These are phyloP conservation scores for Helicoverpa zea DNA, from an alignment of 1,140 invertebrate genomes.

Conservation along the genomic window DNA sequence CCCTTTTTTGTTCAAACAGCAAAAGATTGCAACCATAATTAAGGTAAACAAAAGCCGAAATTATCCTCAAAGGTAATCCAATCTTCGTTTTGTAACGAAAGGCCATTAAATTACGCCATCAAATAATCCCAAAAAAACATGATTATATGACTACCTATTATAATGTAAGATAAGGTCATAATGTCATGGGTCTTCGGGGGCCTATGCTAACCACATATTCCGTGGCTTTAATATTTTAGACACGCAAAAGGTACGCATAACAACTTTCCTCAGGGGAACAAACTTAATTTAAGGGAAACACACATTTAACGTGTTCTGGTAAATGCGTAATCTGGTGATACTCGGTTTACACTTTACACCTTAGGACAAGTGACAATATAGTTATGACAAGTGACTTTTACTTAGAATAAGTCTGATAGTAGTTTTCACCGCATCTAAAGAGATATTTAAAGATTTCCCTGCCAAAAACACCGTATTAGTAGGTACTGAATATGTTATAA, in stretches of 20 bases:
- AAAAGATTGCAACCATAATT: too few species aligned
- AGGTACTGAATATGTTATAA: too few species aligned
- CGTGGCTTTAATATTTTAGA: conserved; percentile 5
- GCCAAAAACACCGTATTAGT: neutral
- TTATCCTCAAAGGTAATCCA: too few species aligned
- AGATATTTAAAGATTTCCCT: too few species aligned
- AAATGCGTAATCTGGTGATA: neutral
- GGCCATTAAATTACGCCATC: neutral
- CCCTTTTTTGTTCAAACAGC: too few species aligned
- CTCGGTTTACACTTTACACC: too few species aligned
- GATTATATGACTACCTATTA: neutral
- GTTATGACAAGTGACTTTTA: too few species aligned
- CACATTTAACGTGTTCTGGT: neutral
- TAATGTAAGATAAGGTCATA: neutral
- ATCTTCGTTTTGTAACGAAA: neutral
- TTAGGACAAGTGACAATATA: too few species aligned
- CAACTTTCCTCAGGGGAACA: neutral
- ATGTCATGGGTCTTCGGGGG: neutral
- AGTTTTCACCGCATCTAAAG: too few species aligned
- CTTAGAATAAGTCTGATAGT: too few species aligned
- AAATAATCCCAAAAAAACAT: neutral
- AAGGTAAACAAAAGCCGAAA: too few species aligned
- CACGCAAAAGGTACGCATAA: neutral
- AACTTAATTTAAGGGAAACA: neutral
- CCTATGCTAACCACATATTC: neutral